Evolutionary conservation across 2,797 vertebrate species (phyloP), one percentile per base, ranked within the genome.

Genomic region (Rhinophrynus dorsalis): DNA sequence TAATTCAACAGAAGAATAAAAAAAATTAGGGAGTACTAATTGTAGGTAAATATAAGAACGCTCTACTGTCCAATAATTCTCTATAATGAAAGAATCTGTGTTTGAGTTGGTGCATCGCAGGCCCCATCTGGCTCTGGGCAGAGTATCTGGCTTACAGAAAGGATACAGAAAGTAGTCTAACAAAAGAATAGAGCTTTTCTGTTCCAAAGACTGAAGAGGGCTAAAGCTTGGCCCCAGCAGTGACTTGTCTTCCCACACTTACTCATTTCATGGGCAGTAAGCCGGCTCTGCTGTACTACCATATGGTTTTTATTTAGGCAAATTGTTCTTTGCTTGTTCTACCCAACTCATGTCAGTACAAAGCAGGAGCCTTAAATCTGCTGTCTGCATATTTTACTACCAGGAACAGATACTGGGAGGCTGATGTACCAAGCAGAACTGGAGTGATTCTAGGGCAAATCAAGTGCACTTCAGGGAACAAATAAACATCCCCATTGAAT

Each of bases 181-280:
- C 38, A 55, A 67, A 74, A 81, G 78, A 32, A 68, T 13, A 60
- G 32, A 24, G 67, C 72, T 60, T 64, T 73, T 70, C 32, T 38
- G 54, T 56, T 56, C 24, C 33, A 30, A 54, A 74, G 33, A 68
- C 71, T 2, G 0, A 2, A 71, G 3, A 5, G 68, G 76, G 56
- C 21, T 63, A 33, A 11, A 20, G 47, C 3, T 5, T 0, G 1
- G 4, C 35, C 74, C 59, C 61, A 12, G 70, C 2, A 27, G 74
- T 65, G 40, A 18, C 26, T 59, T 50, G 29, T 44, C 76, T 61
- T 11, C 75, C 75, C 12, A 0, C 29, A n/a, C 63, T 2, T 32
- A 2, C n/a, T 69, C 38, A 0, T 35, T 15, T 5, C 20, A 38
- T 27, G 65, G 74, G 1, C 44, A 30, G 0, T 1, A 12, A 61